phyloP scores from a whole-genome alignment of 2,797 vertebrate genomes.

The Gephyroberyx darwinii region DNA sequence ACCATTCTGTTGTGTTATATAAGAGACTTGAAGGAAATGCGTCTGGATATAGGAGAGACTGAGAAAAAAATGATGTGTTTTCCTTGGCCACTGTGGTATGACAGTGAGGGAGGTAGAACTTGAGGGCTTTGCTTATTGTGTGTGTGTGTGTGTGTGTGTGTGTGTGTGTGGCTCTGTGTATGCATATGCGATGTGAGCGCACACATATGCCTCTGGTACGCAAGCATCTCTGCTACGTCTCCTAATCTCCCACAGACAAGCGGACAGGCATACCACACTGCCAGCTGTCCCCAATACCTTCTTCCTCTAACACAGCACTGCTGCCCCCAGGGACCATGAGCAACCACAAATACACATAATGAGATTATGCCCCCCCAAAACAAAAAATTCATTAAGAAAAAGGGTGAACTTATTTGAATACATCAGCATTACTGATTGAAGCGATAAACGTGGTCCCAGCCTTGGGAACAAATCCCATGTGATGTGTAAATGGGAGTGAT shows the following conservation, averaged over 20 bases:
- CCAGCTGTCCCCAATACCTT: conserved; percentile 74
- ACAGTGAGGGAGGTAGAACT: conserved; percentile 54
- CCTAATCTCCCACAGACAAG: conserved; percentile 67
- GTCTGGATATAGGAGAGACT: conserved; percentile 13
- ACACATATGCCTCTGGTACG: conserved; percentile 52
- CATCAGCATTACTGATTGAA: conserved; percentile 44
- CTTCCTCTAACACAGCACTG: conserved; percentile 48
- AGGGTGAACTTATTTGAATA: conserved; percentile 56
- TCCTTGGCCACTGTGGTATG: conserved; percentile 40
- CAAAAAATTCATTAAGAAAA: conserved; percentile 68
- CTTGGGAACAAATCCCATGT: conserved; percentile 32
- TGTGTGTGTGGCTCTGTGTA: conserved; percentile 23
- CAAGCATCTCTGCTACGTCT: conserved; percentile 48
- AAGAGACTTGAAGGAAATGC: conserved; percentile 45
- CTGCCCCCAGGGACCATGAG: conserved; percentile 50
- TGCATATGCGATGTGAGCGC: conserved; percentile 34
- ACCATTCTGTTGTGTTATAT: conserved; percentile 21
- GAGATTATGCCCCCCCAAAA: conserved; percentile 58
- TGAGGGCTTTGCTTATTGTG: conserved; percentile 50
- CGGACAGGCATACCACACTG: conserved; percentile 63
- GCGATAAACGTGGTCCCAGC: conserved; percentile 47
- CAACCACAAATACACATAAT: conserved; percentile 73
- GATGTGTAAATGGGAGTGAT: conserved; percentile 24
- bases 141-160: conserved; percentile 18
- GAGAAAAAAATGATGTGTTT: background rate